Conservation (phyloP, 2,113 vertebrate genomes). For the Sander lucioperca region DNA sequence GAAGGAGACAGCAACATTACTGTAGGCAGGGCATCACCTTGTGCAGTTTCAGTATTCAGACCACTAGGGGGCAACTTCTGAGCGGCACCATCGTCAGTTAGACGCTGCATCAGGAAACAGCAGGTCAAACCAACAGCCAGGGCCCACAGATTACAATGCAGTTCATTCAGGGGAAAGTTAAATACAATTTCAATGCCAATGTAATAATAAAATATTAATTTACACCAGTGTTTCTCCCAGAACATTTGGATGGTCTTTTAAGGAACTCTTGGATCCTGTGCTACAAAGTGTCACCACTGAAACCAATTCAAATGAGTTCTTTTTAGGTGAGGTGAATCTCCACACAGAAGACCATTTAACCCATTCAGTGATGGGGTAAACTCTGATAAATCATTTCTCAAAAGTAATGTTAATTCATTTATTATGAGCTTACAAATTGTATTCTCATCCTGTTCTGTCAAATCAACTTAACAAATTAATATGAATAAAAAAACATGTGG, state of each 20-base stretch:
- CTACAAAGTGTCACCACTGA: neutral
- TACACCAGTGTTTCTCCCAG: neutral
- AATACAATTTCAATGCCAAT: constrained; percentile 4
- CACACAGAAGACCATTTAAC: neutral
- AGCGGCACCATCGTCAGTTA: constrained; percentile 72
- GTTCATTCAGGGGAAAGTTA: constrained; percentile 18
- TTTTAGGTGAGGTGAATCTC: neutral
- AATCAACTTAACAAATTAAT: neutral
- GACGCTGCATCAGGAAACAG: constrained; percentile 79
- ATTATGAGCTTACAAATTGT: neutral
- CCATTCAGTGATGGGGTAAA: neutral
- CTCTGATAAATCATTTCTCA: neutral
- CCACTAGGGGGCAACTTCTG: constrained; percentile 85
- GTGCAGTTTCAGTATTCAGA: constrained; percentile 79
- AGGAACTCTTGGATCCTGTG: neutral
- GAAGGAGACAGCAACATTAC: constrained; percentile 24
- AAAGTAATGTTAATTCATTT: neutral
- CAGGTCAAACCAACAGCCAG: constrained; percentile 60
- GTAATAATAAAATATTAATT: constrained; percentile 3
- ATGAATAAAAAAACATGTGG: neutral
- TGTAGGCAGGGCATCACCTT: constrained; percentile 77
- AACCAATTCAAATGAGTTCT: neutral
- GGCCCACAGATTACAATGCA: constrained; percentile 33
- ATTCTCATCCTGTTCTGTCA: neutral
- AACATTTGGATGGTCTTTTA: constrained; percentile 5